phyloP scores from a whole-genome alignment of 2,888 invertebrate genomes.

The Drosophila bunnanda region DNA sequence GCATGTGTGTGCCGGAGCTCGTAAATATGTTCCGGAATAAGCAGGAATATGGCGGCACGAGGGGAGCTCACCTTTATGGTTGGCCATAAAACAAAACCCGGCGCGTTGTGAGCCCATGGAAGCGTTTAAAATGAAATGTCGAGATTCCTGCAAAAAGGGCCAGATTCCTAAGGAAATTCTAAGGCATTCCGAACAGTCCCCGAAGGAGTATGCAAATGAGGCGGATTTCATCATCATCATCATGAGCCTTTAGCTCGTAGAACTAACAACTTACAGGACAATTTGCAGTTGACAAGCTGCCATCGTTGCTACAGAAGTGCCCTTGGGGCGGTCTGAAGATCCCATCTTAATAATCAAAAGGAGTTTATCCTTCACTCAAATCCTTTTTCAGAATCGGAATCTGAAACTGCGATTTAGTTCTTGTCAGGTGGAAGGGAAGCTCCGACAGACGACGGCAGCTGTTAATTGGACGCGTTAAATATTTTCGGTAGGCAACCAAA shows the following conservation, averaged over 20 bases:
- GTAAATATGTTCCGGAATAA: constrained; percentile 33
- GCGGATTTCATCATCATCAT: constrained; percentile 14
- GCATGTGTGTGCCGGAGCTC: constrained; percentile 25
- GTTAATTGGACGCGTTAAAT: constrained; percentile 17
- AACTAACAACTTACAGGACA: constrained; percentile 28
- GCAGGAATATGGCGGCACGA: constrained; percentile 14
- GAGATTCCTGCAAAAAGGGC: constrained; percentile 44
- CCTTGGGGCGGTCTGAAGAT: not conserved
- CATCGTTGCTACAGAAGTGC: not conserved
- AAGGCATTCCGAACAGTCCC: not conserved
- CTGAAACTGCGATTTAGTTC: constrained; percentile 11
- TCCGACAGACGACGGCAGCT: constrained; percentile 4
- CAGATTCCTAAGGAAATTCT: constrained; percentile 12
- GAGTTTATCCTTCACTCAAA: not conserved
- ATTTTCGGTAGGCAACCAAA: constrained; percentile 20
- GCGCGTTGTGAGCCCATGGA: constrained; percentile 35
- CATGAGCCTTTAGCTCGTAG: constrained; percentile 1
- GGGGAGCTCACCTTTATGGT: constrained; percentile 49
- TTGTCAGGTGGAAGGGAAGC: constrained; percentile 18
- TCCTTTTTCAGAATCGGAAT: not conserved
- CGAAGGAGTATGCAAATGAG: constrained; percentile 37
- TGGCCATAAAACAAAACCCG: constrained; percentile 57
- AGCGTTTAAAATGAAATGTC: constrained; percentile 51
- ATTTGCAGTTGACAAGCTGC: constrained; percentile 37
- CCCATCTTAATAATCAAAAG: constrained; percentile 1